Percentiles rank a stretch among this genome's conserved stretches.
These are phyloP conservation scores for Agrochola lota DNA, from an alignment of 2,888 invertebrate genomes.

Conservation along the genomic window DNA sequence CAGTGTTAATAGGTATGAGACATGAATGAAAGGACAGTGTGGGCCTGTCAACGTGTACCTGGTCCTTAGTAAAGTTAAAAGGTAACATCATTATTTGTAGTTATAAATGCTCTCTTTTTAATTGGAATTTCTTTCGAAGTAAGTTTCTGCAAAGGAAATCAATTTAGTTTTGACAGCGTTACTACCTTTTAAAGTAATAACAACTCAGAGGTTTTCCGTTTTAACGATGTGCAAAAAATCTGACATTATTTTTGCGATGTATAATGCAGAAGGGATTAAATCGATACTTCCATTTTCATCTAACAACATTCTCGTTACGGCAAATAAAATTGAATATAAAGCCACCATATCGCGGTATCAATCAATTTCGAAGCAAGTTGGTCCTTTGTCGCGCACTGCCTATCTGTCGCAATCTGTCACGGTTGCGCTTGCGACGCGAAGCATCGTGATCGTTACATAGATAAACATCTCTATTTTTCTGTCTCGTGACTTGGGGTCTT, in stretches of 20 bases:
- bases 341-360: constrained; percentile 60
- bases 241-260: background rate
- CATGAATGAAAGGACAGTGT: background rate
- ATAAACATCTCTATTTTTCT: constrained; percentile 76
- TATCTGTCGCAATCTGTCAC: constrained; percentile 73
- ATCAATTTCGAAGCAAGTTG: constrained; percentile 66
- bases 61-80: too few species aligned
- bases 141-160: background rate
- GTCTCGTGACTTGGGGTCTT: constrained; percentile 65
- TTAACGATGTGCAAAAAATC: background rate
- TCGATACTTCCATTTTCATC: background rate
- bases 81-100: background rate
- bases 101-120: background rate
- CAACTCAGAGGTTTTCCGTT: too few species aligned
- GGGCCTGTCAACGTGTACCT: background rate
- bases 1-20: background rate
- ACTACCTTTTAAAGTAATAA: background rate
- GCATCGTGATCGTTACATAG: constrained; percentile 66
- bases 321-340: constrained; percentile 37
- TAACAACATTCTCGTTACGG: constrained; percentile 36
- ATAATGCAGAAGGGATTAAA: background rate
- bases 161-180: background rate
- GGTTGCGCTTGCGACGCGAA: constrained; percentile 61
- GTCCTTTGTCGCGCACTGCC: constrained; percentile 66
- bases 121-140: background rate